Conservation (phyloP, 1,140 invertebrate species). For the Cyrtorhinus lividipennis region DNA sequence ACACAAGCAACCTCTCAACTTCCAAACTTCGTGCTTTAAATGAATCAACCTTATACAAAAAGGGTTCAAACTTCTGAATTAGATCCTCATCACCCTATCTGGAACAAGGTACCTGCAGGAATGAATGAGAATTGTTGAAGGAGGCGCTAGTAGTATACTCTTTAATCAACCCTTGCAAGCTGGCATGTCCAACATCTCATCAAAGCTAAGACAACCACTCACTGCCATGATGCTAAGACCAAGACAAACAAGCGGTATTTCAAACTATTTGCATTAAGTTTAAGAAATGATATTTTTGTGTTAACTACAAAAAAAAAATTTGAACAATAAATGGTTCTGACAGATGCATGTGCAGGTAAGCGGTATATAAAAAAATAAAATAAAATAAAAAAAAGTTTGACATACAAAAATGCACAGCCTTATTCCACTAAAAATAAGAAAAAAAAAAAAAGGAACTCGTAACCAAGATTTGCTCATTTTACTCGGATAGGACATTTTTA, state of each 20-base stretch:
- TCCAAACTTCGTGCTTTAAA: too few relatives aligned
- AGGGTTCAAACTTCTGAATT: too few relatives aligned
- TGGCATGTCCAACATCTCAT: too few relatives aligned
- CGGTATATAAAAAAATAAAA: not conserved
- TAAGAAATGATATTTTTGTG: not conserved
- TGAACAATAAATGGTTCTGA: not conserved
- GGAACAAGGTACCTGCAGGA: too few relatives aligned
- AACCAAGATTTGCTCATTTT: conserved; percentile 10
- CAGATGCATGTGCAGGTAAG: not conserved
- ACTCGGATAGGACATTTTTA: conserved; percentile 4
- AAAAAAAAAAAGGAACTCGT: not conserved
- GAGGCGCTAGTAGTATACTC: too few relatives aligned
- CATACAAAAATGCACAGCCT: conserved; percentile 1
- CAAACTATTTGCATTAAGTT: not conserved
- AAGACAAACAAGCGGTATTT: not conserved
- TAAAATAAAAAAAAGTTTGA: not conserved
- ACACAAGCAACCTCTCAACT: too few relatives aligned
- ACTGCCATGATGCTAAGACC: too few relatives aligned
- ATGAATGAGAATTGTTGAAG: too few relatives aligned
- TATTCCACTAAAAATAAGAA: not conserved
- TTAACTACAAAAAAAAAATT: not conserved
- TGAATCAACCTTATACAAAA: too few relatives aligned
- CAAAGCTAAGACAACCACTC: too few relatives aligned
- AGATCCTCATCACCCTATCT: too few relatives aligned
- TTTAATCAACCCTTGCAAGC: too few relatives aligned